Evolutionary conservation across 2,113 vertebrate species (phyloP).

Genomic region (Pithys albifrons): DNA sequence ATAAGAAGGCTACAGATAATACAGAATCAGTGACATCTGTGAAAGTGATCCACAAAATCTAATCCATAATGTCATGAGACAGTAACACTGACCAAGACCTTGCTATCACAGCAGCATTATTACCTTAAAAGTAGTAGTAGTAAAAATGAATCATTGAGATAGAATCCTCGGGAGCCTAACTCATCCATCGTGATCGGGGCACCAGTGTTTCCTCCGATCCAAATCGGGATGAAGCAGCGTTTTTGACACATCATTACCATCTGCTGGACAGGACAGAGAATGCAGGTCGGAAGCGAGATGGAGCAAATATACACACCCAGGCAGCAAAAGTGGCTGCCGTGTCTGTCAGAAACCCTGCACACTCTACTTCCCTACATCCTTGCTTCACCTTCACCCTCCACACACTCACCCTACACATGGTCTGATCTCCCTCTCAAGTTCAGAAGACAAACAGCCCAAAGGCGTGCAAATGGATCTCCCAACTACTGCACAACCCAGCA

Average conservation of each 20-base stretch:
- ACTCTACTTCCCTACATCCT: neutral
- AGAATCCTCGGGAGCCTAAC: neutral
- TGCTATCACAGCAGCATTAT: neutral
- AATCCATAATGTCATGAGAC: neutral
- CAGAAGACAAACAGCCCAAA: neutral
- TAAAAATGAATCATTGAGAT: neutral
- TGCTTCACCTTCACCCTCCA: neutral
- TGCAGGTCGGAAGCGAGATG: neutral
- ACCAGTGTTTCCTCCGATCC: neutral
- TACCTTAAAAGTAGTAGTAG: neutral
- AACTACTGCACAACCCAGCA: no score
- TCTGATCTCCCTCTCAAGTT: neutral
- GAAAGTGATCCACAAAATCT: neutral
- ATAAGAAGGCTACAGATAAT: neutral
- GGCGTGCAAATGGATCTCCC: neutral
- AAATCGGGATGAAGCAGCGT: neutral
- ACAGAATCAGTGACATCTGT: neutral
- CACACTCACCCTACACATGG: neutral
- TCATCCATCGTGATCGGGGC: rapidly evolving
- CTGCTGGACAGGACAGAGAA: neutral
- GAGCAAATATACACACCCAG: neutral
- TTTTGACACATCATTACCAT: constrained; percentile 11
- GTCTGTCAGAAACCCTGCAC: neutral
- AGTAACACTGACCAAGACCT: neutral
- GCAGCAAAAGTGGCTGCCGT: neutral